These are phyloP conservation scores for Saxidomus purpurata DNA, from an alignment of 1,140 invertebrate genomes.

Conservation along the genomic window DNA sequence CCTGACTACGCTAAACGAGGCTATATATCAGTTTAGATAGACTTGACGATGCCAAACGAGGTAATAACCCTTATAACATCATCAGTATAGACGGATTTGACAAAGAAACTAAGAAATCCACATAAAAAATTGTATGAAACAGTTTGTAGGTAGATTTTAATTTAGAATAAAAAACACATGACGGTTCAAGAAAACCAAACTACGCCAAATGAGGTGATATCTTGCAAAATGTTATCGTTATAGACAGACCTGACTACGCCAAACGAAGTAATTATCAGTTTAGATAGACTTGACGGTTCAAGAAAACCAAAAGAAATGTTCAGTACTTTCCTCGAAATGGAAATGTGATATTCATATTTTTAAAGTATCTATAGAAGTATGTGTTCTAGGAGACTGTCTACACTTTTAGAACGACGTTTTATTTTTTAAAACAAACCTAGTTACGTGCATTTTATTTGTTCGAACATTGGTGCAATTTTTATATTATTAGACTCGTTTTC, in stretches of 20 bases:
- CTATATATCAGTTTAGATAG: too few species aligned
- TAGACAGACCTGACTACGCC: slow-evolving; percentile 82
- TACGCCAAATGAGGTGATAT: slow-evolving; percentile 80
- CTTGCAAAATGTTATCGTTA: too few species aligned
- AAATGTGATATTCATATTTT: too few species aligned
- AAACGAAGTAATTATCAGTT: not conserved
- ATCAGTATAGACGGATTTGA: slow-evolving; percentile 88
- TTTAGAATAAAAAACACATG: too few species aligned
- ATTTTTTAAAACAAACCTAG: too few species aligned
- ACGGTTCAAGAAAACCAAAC: slow-evolving; percentile 59
- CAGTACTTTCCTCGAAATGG: too few species aligned
- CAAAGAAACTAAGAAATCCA: slow-evolving; percentile 82
- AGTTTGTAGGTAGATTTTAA: too few species aligned
- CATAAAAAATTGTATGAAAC: not conserved
- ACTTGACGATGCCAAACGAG: slow-evolving; percentile 84
- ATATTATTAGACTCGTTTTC: not conserved
- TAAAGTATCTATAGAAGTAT: too few species aligned
- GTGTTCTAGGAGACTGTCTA: too few species aligned
- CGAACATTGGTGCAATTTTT: not conserved
- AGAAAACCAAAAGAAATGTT: slow-evolving; percentile 71
- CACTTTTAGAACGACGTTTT: too few species aligned
- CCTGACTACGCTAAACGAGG: slow-evolving; percentile 83
- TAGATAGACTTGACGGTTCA: too few species aligned
- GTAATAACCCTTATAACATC: slow-evolving; percentile 25
- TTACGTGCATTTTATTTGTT: too few species aligned